phyloP scores from a whole-genome alignment of 2,113 vertebrate genomes.

The Pedionomus torquatus region DNA sequence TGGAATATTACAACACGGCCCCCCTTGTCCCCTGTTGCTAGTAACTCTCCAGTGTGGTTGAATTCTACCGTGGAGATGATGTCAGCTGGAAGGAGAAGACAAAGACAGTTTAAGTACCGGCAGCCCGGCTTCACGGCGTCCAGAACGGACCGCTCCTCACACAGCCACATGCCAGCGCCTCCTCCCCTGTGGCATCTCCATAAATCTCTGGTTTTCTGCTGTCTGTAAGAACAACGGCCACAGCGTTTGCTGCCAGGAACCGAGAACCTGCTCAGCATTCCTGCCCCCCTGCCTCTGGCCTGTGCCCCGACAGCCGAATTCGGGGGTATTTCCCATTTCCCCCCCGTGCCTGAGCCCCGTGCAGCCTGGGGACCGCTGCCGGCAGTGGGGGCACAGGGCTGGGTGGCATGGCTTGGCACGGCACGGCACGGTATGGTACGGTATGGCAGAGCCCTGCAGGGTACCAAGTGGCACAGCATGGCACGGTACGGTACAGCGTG shows the following conservation, averaged over 20 bases:
- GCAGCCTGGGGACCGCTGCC: neutral
- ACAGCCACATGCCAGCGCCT: neutral
- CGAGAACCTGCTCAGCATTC: neutral
- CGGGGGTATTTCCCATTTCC: neutral
- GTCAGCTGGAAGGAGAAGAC: constrained; percentile 90
- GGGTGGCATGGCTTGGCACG: fast-evolving
- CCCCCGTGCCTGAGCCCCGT: fast-evolving
- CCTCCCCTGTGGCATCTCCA: constrained; percentile 9
- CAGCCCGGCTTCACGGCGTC: constrained; percentile 52
- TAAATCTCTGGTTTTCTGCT: neutral
- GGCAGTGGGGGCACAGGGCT: neutral
- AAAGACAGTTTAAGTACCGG: constrained; percentile 75
- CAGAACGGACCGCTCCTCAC: constrained; percentile 28
- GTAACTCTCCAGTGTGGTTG: constrained; percentile 97
- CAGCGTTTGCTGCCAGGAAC: neutral
- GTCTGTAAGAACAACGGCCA: neutral
- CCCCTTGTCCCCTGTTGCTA: constrained; percentile 99
- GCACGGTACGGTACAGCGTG: neutral
- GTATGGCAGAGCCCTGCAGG: neutral
- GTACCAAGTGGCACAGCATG: neutral
- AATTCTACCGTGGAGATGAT: constrained; percentile 99
- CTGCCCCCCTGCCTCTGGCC: neutral
- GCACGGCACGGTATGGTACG: fast-evolving
- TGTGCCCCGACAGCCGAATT: fast-evolving
- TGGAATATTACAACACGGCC: constrained; percentile 99